Evolutionary conservation across 1,140 invertebrate species (phyloP), one percentile per base, ranked within the genome.

Genomic region (Bradysia coprophila): DNA sequence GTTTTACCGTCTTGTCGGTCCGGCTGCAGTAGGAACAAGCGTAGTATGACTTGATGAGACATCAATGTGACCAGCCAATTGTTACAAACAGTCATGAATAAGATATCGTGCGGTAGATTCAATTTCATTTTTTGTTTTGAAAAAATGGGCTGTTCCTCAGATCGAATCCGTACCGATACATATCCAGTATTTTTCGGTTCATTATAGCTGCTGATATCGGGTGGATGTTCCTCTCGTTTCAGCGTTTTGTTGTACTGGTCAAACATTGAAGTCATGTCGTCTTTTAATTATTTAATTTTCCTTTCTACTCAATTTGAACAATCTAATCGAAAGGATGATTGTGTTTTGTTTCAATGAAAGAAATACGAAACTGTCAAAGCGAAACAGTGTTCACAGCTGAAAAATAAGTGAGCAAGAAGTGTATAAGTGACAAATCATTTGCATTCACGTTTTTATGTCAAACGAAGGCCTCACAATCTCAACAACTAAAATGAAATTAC

Each of bases 21-120:
- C 9, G 84, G 79, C 48, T 80, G 69, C 46, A 78, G 77, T 45
- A 93, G 64, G 62, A 93, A 81, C 45, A 93, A 80, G 33, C 86
- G 65, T 38, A 91, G 70, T 3, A 93, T 52, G 40, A 76, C 71
- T 52, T 81, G 79, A 56, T 88, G 88, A 19, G 75, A 74, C 77
- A 94, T 81, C 1, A 81, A 77, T 42, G 93, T 71, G 0, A 88
- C 75, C 31, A 94, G 65, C 51, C 76, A 77, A 54, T 90, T 86
- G 52, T 76, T 91, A 16, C 78, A 74, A 2, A 89, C 82, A 36
- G 71, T 75, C 19, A 92, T 63, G 54, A 92, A 80, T 16, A 78
- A 78, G 33, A 94, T 77, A 43, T 68, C 67, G 46, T 83, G 76
- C 0, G 76, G 71, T 11, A 89, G 83, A 48, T 75, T 74, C 49